phyloP scores from a whole-genome alignment of 2,113 vertebrate species.

The Dipodomys spectabilis region DNA sequence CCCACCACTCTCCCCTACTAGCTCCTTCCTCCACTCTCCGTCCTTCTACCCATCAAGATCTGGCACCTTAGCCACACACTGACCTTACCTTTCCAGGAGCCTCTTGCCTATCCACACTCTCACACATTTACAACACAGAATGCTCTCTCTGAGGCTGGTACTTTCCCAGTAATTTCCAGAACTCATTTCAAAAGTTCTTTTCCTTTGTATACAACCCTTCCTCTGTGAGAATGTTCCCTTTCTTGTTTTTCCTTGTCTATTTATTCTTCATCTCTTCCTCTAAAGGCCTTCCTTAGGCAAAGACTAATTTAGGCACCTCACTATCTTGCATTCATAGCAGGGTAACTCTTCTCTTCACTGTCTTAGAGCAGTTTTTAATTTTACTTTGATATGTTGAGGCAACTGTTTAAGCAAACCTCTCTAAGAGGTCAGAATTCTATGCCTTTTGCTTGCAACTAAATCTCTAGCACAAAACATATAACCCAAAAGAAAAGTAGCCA shows the following conservation, averaged over 20 bases:
- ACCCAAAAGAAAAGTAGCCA: slow-evolving; percentile 25
- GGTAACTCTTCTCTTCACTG: not conserved
- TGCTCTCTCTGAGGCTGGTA: not conserved
- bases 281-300: not conserved
- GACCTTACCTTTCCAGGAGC: not conserved
- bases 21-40: no score
- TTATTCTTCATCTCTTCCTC: not conserved
- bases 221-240: not conserved
- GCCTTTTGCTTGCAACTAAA: not conserved
- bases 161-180: not conserved
- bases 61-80: not conserved
- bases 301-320: not conserved
- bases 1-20: not conserved
- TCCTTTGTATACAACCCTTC: not conserved
- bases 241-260: not conserved
- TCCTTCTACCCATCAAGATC: not conserved
- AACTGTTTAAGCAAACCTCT: not conserved
- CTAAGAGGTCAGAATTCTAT: slow-evolving; percentile 5
- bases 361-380: not conserved
- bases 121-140: not conserved
- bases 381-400: not conserved
- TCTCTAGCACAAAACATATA: slow-evolving; percentile 5
- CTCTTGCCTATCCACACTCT: not conserved
- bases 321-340: not conserved
- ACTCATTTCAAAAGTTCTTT: slow-evolving; percentile 7